Base-by-base conservation (phyloP, 2,888 invertebrate species). In the Xanthia icteritia region DNA sequence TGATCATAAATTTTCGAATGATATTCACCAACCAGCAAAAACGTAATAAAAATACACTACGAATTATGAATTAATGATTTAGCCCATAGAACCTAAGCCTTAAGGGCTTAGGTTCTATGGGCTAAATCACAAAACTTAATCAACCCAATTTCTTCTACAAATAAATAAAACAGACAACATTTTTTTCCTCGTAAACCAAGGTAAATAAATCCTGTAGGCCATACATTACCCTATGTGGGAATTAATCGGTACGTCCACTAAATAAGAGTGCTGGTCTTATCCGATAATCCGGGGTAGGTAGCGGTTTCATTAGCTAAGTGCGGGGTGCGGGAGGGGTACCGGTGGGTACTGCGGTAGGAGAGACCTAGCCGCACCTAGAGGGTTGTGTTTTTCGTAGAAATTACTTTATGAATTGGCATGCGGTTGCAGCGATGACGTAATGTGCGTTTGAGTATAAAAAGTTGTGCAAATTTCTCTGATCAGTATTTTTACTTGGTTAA, bases 291-390 rank as follows among this genome's bases (percentile, higher is more conserved):
- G 56, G 73, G 51, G 74, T 11, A 68, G 51, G 78, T 63, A 27
- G 78, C 45, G 86, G 86, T 79, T 86, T 87, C 86, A 87, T 87
- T 87, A 86, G 85, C 88, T 88, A 86, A 88, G 80, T 86, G 84
- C 15, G 69, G 56, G 73, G 63, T 8, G 63, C 31, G 74, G 74
- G 67, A 9, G 39, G 66, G 42, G 42, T 5, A 58, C 71, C n/a
- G 64, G 63, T 63, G 48, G 63, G 54, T 15, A 23, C 31, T 36
- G 69, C 5, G 69, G 72, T 73, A 20, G 27, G 36, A 17, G 54
- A 48, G 72, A 73, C 85, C 78, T 17, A 54, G 42, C 81, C 77
- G 74, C 77, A 83, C 65, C 2, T 13, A 4, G 61, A 66, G 51
- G 66, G 60, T 74, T 80, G 54, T 36, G 54, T 51, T 83, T 67